Conservation (phyloP, 2,113 vertebrate genomes). For the Rhea pennata region DNA sequence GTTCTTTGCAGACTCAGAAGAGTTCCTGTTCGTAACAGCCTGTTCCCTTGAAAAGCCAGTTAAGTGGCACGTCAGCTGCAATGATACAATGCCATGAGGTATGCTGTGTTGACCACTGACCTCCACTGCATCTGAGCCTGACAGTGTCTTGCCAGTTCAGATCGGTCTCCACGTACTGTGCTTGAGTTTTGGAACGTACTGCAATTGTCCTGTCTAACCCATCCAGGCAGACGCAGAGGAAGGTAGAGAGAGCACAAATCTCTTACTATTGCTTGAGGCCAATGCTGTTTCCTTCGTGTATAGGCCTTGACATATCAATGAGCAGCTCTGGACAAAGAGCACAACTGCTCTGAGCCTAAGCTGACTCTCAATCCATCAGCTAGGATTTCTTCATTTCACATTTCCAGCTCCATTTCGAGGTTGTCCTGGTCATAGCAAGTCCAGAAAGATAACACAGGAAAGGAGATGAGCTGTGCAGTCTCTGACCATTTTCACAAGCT, state of each 20-base stretch:
- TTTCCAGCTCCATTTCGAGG: not conserved
- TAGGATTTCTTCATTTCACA: not conserved
- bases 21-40: not conserved
- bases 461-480: not conserved
- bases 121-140: not conserved
- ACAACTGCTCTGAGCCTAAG: fast-evolving
- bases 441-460: not conserved
- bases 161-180: fast-evolving
- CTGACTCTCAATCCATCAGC: not conserved
- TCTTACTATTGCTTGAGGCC: not conserved
- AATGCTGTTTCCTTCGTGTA: fast-evolving
- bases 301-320: fast-evolving
- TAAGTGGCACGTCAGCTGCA: not conserved
- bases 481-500: too few relatives aligned
- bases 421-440: not conserved
- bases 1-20: not conserved
- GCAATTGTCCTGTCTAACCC: fast-evolving
- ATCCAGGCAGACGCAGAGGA: not conserved
- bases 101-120: fast-evolving
- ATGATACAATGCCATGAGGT: not conserved
- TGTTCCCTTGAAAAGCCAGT: not conserved
- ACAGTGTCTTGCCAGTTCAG: not conserved
- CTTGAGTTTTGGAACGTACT: not conserved
- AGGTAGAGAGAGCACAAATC: not conserved
- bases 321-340: not conserved